Conservation (phyloP, 2,797 vertebrate genomes). For the Meda fulgida region DNA sequence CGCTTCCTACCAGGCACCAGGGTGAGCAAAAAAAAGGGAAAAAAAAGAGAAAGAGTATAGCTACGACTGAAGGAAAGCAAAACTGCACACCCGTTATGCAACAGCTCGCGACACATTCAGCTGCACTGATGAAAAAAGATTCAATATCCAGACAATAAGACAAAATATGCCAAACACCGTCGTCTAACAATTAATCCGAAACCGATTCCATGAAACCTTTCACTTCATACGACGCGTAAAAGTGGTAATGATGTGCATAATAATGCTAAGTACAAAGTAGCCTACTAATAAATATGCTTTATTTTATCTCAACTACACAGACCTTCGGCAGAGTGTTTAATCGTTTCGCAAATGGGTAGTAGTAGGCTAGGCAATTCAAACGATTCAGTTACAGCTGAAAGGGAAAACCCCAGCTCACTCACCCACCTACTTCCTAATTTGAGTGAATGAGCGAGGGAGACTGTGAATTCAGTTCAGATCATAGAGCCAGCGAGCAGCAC, state of each 20-base stretch:
- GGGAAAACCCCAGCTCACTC: constrained; percentile 56
- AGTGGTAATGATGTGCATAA: too few relatives aligned
- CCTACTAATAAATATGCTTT: background rate
- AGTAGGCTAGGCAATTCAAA: background rate
- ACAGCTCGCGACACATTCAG: constrained; percentile 3
- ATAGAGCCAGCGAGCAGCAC: constrained; percentile 31
- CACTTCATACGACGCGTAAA: background rate
- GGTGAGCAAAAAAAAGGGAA: constrained; percentile 7
- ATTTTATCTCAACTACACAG: background rate
- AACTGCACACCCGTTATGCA: constrained; percentile 20
- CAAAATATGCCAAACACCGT: background rate
- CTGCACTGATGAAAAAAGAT: background rate
- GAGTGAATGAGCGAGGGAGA: constrained; percentile 50
- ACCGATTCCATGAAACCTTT: background rate
- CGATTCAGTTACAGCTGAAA: constrained; percentile 26
- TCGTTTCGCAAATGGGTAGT: background rate
- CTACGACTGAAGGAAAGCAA: constrained; percentile 29
- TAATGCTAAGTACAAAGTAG: background rate
- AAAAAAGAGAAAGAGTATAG: constrained; percentile 9
- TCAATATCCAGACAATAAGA: background rate
- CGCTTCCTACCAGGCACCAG: constrained; percentile 49
- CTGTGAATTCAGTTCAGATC: constrained; percentile 42
- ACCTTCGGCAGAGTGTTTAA: background rate
- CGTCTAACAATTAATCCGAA: constrained; percentile 3
- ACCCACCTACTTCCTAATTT: constrained; percentile 36